Percentiles rank a stretch among this genome's conserved stretches.
Conservation (phyloP, 1,140 invertebrate genomes). For the Lordiphosa collinella region DNA sequence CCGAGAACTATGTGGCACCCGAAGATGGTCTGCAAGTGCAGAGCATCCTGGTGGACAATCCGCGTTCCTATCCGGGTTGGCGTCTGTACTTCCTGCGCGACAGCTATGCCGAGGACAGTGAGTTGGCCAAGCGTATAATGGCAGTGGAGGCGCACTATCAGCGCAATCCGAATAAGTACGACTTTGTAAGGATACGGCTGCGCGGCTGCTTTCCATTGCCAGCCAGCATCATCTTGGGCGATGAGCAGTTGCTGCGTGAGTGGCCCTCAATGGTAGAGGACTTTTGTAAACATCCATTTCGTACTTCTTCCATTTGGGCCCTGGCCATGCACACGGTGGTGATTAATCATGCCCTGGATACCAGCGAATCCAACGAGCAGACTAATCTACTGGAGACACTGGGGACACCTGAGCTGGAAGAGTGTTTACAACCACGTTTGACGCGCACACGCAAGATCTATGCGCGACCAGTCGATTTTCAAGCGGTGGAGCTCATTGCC, state of each 20-base stretch:
- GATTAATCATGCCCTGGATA: slow-evolving; percentile 31
- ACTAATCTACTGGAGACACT: background rate
- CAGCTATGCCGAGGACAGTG: slow-evolving; percentile 78
- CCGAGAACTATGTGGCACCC: slow-evolving; percentile 64
- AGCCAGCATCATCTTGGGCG: slow-evolving; percentile 80
- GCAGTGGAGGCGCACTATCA: slow-evolving; percentile 75
- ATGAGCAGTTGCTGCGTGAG: slow-evolving; percentile 80
- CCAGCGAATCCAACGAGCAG: background rate
- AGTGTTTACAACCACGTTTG: slow-evolving; percentile 23
- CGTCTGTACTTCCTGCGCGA: slow-evolving; percentile 83
- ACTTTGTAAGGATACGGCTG: slow-evolving; percentile 80
- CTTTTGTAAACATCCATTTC: slow-evolving; percentile 81
- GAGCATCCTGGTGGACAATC: slow-evolving; percentile 52
- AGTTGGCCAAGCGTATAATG: slow-evolving; percentile 79
- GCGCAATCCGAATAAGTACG: slow-evolving; percentile 70
- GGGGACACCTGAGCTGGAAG: background rate
- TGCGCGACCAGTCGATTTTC: slow-evolving; percentile 39
- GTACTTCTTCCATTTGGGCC: slow-evolving; percentile 82
- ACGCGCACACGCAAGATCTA: slow-evolving; percentile 48
- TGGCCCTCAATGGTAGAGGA: slow-evolving; percentile 82
- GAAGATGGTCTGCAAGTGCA: slow-evolving; percentile 48
- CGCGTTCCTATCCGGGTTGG: slow-evolving; percentile 82
- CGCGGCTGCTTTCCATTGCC: slow-evolving; percentile 80
- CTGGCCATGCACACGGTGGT: slow-evolving; percentile 84
- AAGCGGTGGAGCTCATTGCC: slow-evolving; percentile 34